phyloP scores from a whole-genome alignment of 2,888 invertebrate genomes.

The Cerastis leucographa region DNA sequence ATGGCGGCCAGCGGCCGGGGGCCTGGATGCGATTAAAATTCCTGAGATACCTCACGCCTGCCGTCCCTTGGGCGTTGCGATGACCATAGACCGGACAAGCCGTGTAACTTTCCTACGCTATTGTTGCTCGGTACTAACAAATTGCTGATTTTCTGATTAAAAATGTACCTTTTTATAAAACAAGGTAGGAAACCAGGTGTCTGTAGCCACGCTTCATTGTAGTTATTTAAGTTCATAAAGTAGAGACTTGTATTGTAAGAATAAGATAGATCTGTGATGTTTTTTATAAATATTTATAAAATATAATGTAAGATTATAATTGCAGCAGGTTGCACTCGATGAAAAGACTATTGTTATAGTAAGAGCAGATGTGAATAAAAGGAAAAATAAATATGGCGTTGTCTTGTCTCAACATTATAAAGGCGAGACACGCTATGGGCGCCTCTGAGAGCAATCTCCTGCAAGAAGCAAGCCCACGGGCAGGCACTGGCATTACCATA shows the following conservation, averaged over 20 bases:
- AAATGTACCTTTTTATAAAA: conserved; percentile 67
- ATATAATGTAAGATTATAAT: neutral
- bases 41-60: conserved; percentile 88
- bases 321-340: neutral
- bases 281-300: conserved; percentile 13
- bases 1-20: conserved; percentile 78
- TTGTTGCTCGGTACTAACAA: conserved; percentile 72
- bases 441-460: conserved; percentile 76
- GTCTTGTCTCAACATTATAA: conserved; percentile 67
- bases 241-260: neutral
- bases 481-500: conserved; percentile 79
- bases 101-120: conserved; percentile 66
- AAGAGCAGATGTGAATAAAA: conserved; percentile 3
- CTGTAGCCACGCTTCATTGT: conserved; percentile 43
- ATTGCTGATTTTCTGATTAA: conserved; percentile 73
- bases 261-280: neutral
- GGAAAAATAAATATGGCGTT: conserved; percentile 15
- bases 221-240: conserved; percentile 44
- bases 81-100: conserved; percentile 77
- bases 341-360: conserved; percentile 11
- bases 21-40: conserved; percentile 90
- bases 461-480: conserved; percentile 76
- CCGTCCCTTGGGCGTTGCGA: conserved; percentile 78
- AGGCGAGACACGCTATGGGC: conserved; percentile 67
- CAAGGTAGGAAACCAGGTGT: conserved; percentile 62